phyloP scores from a whole-genome alignment of 1,140 invertebrate species.

The Bradysia coprophila region DNA sequence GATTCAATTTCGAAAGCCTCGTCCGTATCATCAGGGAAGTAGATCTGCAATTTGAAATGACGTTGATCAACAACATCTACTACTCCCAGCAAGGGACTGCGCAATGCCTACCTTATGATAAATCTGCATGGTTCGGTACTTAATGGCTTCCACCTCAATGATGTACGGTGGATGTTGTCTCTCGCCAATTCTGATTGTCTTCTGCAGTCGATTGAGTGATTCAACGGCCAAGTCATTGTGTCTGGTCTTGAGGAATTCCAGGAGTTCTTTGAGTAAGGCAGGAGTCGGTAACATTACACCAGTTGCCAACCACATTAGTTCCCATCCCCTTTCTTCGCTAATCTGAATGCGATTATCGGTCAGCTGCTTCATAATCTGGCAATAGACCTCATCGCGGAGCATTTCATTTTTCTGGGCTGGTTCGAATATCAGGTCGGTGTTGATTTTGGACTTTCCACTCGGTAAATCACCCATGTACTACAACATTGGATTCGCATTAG shows the following conservation, averaged over 20 bases:
- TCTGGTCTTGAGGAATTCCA: conserved; percentile 60
- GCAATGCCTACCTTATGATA: conserved; percentile 71
- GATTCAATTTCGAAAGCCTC: conserved; percentile 65
- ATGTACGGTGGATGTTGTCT: conserved; percentile 80
- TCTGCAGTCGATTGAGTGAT: conserved; percentile 65
- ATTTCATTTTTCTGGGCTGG: conserved; percentile 56
- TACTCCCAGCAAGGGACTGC: too few species aligned
- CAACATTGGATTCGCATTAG: background rate
- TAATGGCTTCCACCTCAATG: conserved; percentile 89
- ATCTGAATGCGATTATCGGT: conserved; percentile 65
- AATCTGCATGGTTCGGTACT: conserved; percentile 83
- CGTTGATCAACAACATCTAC: too few species aligned
- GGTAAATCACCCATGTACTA: conserved; percentile 87
- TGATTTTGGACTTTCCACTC: conserved; percentile 39
- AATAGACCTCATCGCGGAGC: conserved; percentile 80
- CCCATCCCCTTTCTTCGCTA: conserved; percentile 84
- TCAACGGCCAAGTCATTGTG: conserved; percentile 60
- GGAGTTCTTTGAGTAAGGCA: conserved; percentile 34
- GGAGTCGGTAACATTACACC: conserved; percentile 63
- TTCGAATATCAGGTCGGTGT: conserved; percentile 78
- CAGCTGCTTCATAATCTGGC: conserved; percentile 87
- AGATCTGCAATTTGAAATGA: too few species aligned
- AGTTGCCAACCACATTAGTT: conserved; percentile 78
- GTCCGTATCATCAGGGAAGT: conserved; percentile 85
- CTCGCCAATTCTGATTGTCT: conserved; percentile 54